Evolutionary conservation across 2,113 vertebrate genomes (phyloP).

Genomic region (Myiopsitta monachus): DNA sequence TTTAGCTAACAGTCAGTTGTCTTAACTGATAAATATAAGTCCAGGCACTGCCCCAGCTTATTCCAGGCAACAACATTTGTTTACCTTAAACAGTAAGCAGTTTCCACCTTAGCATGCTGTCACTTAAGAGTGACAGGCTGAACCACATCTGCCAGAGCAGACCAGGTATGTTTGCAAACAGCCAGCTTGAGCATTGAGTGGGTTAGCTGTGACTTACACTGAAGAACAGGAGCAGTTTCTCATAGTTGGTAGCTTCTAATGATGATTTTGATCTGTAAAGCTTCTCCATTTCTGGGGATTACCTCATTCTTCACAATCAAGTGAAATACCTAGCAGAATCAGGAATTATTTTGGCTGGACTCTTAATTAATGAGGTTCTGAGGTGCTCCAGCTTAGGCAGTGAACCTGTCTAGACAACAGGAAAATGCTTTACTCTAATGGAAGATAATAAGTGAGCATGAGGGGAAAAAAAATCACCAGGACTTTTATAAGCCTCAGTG

Average conservation of each 20-base stretch:
- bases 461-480: not conserved
- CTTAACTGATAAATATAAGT: not conserved
- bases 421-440: not conserved
- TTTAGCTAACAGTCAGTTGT: not conserved
- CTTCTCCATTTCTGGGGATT: not conserved
- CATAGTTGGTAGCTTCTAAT: not conserved
- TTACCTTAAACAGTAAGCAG: not conserved
- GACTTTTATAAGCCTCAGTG: not conserved
- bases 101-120: not conserved
- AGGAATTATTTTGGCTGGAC: not conserved
- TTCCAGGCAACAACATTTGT: not conserved
- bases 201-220: not conserved
- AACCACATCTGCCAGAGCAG: not conserved
- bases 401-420: not conserved
- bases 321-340: not conserved
- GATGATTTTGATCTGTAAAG: not conserved
- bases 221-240: not conserved
- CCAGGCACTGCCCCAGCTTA: not conserved
- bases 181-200: not conserved
- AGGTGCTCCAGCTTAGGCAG: not conserved
- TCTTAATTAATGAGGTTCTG: not conserved
- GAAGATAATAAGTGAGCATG: not conserved
- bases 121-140: not conserved
- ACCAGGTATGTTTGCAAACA: not conserved
- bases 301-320: not conserved